These are phyloP conservation scores for Drosophila subpulchrella DNA, from an alignment of 1,140 invertebrate species.

Conservation along the genomic window DNA sequence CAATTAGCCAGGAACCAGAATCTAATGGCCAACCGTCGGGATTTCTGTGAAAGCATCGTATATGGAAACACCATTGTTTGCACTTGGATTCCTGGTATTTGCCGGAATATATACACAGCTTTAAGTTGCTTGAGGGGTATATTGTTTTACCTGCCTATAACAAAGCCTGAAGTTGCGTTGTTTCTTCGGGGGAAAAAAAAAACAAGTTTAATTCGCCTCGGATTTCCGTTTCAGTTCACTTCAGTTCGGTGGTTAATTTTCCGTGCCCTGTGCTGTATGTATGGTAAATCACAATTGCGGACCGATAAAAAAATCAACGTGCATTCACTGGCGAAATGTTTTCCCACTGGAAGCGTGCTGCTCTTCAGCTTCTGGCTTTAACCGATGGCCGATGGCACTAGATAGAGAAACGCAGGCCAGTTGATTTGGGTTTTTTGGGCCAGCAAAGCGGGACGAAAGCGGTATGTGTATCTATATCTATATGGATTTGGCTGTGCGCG, in stretches of 20 bases:
- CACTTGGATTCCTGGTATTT: background rate
- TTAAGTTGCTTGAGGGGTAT: background rate
- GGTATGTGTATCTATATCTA: constrained; percentile 47
- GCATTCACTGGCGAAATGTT: constrained; percentile 51
- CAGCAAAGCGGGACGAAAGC: constrained; percentile 29
- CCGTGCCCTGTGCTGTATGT: constrained; percentile 1
- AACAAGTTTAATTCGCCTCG: background rate
- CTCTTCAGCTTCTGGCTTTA: constrained; percentile 42
- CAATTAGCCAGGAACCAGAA: constrained; percentile 30
- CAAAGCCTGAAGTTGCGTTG: background rate
- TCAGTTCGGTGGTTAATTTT: constrained; percentile 37
- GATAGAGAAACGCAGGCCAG: constrained; percentile 52
- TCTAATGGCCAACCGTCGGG: constrained; percentile 7
- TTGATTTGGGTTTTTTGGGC: background rate
- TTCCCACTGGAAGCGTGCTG: constrained; percentile 54
- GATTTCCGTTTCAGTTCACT: constrained; percentile 32
- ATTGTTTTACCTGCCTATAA: constrained; percentile 12
- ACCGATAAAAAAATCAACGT: constrained; percentile 63
- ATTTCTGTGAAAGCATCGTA: background rate
- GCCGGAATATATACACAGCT: constrained; percentile 5
- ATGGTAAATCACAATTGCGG: constrained; percentile 58
- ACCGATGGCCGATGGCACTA: constrained; percentile 51
- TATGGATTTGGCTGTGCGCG: constrained; percentile 15
- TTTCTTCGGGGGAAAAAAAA: constrained; percentile 6
- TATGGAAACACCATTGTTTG: background rate